Conservation (phyloP, 2,888 invertebrate genomes). For the Harpalus rufipes region DNA sequence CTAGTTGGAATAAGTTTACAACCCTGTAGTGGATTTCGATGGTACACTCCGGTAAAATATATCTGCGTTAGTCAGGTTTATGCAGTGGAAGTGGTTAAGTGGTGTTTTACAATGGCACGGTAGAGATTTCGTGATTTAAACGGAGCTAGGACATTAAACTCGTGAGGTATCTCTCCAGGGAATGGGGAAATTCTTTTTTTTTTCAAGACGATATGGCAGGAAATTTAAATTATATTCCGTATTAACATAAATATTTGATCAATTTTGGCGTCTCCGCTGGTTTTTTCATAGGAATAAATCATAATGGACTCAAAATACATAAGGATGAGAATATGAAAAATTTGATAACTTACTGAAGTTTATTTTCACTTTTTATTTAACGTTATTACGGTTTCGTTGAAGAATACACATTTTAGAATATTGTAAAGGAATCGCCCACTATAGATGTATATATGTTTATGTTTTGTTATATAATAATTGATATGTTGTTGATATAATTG, state of each 20-base stretch:
- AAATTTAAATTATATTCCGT: not conserved
- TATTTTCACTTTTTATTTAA: too few species aligned
- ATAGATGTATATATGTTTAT: too few species aligned
- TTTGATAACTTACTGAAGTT: not conserved
- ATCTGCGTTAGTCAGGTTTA: conserved; percentile 26
- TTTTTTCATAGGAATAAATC: not conserved
- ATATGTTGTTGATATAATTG: too few species aligned
- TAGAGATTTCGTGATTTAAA: conserved; percentile 31
- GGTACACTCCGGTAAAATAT: conserved; percentile 49
- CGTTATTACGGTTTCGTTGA: too few species aligned
- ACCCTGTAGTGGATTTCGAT: conserved; percentile 36
- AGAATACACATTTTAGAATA: too few species aligned
- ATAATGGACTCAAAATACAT: not conserved
- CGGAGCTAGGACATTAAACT: not conserved
- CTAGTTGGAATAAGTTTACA: conserved; percentile 37
- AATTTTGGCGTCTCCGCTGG: not conserved
- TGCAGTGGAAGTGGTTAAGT: conserved; percentile 38
- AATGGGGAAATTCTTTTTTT: not conserved
- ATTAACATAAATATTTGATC: conserved; percentile 24
- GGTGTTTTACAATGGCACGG: conserved; percentile 18
- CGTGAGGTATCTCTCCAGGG: not conserved
- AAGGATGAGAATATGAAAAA: not conserved
- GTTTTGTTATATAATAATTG: too few species aligned
- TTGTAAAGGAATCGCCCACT: too few species aligned
- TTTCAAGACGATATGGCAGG: not conserved